Conservation (phyloP, 2,113 vertebrate genomes). For the Anseranas semipalmata region DNA sequence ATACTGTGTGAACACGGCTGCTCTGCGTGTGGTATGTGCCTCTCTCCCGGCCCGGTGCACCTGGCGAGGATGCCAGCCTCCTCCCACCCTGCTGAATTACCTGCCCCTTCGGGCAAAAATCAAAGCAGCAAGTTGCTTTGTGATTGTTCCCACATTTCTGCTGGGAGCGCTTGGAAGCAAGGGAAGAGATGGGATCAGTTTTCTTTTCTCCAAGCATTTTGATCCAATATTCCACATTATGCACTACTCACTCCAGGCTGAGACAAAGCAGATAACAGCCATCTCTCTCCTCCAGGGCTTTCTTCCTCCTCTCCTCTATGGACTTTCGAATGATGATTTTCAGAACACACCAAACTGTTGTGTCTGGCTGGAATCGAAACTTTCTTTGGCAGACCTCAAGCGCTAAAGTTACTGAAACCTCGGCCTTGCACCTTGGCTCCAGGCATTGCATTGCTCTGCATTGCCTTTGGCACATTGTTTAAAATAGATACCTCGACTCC, state of each 20-base stretch:
- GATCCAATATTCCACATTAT: conserved; percentile 5
- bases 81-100: not conserved
- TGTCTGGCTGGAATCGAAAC: not conserved
- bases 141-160: not conserved
- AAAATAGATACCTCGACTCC: not conserved
- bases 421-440: not conserved
- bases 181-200: conserved; percentile 11
- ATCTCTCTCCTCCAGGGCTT: not conserved
- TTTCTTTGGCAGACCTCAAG: not conserved
- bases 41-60: not conserved
- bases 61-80: not conserved
- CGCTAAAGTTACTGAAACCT: not conserved
- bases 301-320: not conserved
- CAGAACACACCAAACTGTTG: not conserved
- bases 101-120: conserved; percentile 3
- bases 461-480: not conserved
- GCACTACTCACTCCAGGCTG: not conserved
- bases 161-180: not conserved
- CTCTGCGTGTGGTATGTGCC: conserved; percentile 27
- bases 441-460: not conserved
- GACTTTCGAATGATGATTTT: not conserved
- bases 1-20: conserved; percentile 38
- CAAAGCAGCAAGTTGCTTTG: not conserved
- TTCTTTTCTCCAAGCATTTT: conserved; percentile 11
- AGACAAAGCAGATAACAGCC: conserved; percentile 16